These are phyloP conservation scores for Stomatorhinus walkeri DNA, from an alignment of 2,797 vertebrate genomes.

Conservation along the genomic window DNA sequence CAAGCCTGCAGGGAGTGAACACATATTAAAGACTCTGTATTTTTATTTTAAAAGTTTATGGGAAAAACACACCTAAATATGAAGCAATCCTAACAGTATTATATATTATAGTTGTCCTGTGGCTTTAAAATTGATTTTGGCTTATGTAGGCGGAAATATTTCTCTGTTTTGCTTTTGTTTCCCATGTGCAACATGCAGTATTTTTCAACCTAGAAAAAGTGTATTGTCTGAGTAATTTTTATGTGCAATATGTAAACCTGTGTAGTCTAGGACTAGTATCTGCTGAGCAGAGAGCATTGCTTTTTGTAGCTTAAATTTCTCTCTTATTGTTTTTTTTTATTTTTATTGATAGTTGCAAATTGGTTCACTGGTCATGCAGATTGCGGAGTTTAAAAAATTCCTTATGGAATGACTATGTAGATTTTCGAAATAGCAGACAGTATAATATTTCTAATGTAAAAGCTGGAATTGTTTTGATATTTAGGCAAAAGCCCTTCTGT, in stretches of 20 bases:
- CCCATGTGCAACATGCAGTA: neutral
- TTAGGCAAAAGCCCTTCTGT: too few species aligned
- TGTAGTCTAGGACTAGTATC: neutral
- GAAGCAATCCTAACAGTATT: neutral
- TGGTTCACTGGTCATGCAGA: too few species aligned
- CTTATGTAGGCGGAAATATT: neutral
- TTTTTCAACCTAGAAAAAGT: neutral
- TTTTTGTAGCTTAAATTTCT: too few species aligned
- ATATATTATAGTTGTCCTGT: neutral
- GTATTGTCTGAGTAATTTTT: neutral
- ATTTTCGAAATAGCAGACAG: neutral
- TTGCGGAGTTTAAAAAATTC: too few species aligned
- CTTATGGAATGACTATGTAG: too few species aligned
- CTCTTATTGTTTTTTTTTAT: too few species aligned
- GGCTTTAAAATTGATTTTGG: neutral
- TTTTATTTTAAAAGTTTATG: neutral
- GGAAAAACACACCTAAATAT: neutral
- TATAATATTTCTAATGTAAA: too few species aligned
- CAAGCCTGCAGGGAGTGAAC: neutral
- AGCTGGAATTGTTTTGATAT: too few species aligned
- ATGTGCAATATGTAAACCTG: neutral
- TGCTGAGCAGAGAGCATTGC: too few species aligned
- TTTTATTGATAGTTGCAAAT: too few species aligned
- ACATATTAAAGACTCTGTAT: neutral
- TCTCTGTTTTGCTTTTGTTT: neutral